Evolutionary conservation across 2,888 invertebrate species (phyloP), one percentile per base, ranked within the genome.

Genomic region (Smittia sp.): DNA sequence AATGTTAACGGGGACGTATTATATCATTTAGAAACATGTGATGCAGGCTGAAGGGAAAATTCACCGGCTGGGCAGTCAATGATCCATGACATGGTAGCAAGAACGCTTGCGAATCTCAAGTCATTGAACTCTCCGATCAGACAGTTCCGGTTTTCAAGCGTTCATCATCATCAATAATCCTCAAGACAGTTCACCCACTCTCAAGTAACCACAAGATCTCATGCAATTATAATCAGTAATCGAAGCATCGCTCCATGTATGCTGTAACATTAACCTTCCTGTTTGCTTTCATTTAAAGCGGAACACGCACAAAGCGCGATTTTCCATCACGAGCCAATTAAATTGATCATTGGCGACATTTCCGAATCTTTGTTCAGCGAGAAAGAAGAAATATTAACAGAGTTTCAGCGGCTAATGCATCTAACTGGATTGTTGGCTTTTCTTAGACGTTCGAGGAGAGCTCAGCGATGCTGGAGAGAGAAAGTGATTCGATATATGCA

Each of bases 241-340:
- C n/a, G n/a, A n/a, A n/a, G 39, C 39, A 9, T 13, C 13, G 39
- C 39, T 9, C 39, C 7, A 39, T 39, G 39, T 39, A 39, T 39
- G 39, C 39, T 39, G 39, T 39, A 39, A 39, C 13, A 52, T 52
- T 52, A n/a, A n/a, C 15, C 52, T 52, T 52, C 52, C 52, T 52
- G 7, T 52, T 52, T 52, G 13, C 52, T 52, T 52, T n/a, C 52
- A 52, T 11, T 52, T n/a, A 9, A 9, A 15, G 15, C 52, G 15
- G 11, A 52, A 52, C 52, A 11, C 4, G 15, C 52, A 52, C 52
- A 15, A 11, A 15, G 6, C 13, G 15, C 15, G 7, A n/a, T 52
- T 52, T 6, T 39, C 15, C 7, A 52, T 52, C 15, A 15, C 9
- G 15, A n/a, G 52, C 13, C 52, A 15, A 52, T 11, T 52, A 6